phyloP scores from a whole-genome alignment of 1,140 invertebrate genomes.

The Liolophura sinensis region DNA sequence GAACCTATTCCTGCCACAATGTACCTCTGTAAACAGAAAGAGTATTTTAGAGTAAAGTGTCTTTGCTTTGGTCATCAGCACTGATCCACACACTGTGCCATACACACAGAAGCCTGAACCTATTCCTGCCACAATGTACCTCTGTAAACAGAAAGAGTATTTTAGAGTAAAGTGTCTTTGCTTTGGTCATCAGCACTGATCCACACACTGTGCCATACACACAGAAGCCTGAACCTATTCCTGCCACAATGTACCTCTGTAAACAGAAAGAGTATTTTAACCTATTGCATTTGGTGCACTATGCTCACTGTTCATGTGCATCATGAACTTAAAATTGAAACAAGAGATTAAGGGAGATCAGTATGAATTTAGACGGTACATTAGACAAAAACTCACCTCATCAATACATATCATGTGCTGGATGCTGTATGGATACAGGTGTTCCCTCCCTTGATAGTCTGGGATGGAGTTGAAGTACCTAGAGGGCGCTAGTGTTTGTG shows the following conservation, averaged over 20 bases:
- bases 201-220: slow-evolving; percentile 34
- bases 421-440: slow-evolving; percentile 40
- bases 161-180: slow-evolving; percentile 42
- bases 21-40: slow-evolving; percentile 6
- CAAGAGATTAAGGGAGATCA: background rate
- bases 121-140: slow-evolving; percentile 40
- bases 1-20: slow-evolving; percentile 3
- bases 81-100: slow-evolving; percentile 17
- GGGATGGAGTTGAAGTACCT: slow-evolving; percentile 31
- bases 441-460: slow-evolving; percentile 30
- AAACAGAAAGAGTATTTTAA: slow-evolving; percentile 8
- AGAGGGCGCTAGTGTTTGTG: slow-evolving; percentile 28
- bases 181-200: slow-evolving; percentile 30
- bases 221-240: slow-evolving; percentile 43
- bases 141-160: slow-evolving; percentile 34
- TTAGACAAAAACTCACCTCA: slow-evolving; percentile 24
- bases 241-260: slow-evolving; percentile 43
- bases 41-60: background rate
- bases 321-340: background rate
- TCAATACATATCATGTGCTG: slow-evolving; percentile 42
- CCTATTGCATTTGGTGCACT: background rate
- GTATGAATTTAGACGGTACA: background rate
- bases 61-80: too few relatives aligned
- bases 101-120: slow-evolving; percentile 45
- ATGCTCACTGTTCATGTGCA: background rate